Percentiles rank a stretch among this genome's conserved stretches.
These are phyloP conservation scores for Scomberomorus guttatus DNA, from an alignment of 2,797 vertebrate genomes.

Conservation along the genomic window DNA sequence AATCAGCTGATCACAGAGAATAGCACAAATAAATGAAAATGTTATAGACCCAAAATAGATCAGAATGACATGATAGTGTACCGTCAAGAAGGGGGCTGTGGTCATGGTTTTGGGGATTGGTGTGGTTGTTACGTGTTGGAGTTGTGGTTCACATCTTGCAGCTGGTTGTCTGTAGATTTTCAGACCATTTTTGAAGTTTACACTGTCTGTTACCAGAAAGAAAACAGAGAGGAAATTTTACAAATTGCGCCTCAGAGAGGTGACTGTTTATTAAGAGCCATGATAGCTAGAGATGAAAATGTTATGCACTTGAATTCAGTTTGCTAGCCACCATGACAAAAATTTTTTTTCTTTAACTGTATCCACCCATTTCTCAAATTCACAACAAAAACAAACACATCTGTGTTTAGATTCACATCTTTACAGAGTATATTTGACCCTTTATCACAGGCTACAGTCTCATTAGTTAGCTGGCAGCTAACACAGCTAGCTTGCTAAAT, in stretches of 20 bases:
- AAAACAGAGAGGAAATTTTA: not conserved
- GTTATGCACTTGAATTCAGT: no score
- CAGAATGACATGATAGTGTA: constrained; percentile 21
- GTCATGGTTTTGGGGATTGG: constrained; percentile 56
- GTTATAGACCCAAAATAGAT: not conserved
- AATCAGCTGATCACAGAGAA: not conserved
- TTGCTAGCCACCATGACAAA: no score
- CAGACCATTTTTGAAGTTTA: not conserved
- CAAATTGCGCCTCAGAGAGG: not conserved
- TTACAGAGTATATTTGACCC: no score
- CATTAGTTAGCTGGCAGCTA: no score
- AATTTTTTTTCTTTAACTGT: no score
- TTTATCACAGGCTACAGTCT: no score
- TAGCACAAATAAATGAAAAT: not conserved
- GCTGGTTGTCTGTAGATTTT: constrained; percentile 9
- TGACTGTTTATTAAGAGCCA: not conserved
- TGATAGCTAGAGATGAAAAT: no score
- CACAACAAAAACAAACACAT: no score
- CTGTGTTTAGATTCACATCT: no score
- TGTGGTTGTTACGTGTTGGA: not conserved
- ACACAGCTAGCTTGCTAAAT: no score
- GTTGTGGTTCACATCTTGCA: constrained; percentile 12
- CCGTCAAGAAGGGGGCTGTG: constrained; percentile 70
- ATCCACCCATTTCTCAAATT: no score
- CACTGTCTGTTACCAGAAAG: constrained; percentile 3